Evolutionary conservation across 1,140 invertebrate species (phyloP), one percentile per base, ranked within the genome.

Genomic region (Lordiphosa mommai): DNA sequence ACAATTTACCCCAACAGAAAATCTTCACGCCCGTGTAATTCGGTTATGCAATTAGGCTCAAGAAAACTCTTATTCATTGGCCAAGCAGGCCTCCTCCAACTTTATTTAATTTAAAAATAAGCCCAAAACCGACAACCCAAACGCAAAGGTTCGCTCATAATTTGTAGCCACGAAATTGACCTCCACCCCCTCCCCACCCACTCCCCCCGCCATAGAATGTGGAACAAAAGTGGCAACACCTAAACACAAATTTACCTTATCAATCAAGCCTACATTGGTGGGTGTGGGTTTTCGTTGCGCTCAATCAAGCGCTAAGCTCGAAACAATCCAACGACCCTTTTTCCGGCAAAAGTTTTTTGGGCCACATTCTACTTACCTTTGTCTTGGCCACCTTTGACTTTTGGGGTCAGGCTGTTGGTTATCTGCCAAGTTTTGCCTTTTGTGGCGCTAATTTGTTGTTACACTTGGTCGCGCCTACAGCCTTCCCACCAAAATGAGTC

Each of bases 391-490:
- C 66, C 53, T 70, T 79, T 76, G 33, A 63, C 76, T 72, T 82
- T 82, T 44, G 44, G 34, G 16, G 6, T 16, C 6, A 13, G n/a
- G 37, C 49, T 29, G 61, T 32, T 58, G 40, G 67, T 27, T 49
- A 71, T 59, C 52, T 60, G 13, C 13, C 36, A 76, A 82, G 71
- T 71, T 82, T 58, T 57, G 37, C 57, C 20, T 53, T 77, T 64
- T 72, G 64, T 56, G 71, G 71, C 61, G 61, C 58, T 76, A 80
- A 82, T 80, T 80, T 82, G 76, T 80, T 80, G 76, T 60, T 82
- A 61, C 76, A 82, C 76, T 77, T 84, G 71, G 70, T 27, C 29
- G 50, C 30, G 29, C 29, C 30, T 29, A 46, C 59, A 37, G 53
- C 46, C 46, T 50, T 29, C 50, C 37, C 34, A 50, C 47, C 52